These are phyloP conservation scores for Karalla daura DNA, from an alignment of 2,797 vertebrate genomes.

Conservation along the genomic window DNA sequence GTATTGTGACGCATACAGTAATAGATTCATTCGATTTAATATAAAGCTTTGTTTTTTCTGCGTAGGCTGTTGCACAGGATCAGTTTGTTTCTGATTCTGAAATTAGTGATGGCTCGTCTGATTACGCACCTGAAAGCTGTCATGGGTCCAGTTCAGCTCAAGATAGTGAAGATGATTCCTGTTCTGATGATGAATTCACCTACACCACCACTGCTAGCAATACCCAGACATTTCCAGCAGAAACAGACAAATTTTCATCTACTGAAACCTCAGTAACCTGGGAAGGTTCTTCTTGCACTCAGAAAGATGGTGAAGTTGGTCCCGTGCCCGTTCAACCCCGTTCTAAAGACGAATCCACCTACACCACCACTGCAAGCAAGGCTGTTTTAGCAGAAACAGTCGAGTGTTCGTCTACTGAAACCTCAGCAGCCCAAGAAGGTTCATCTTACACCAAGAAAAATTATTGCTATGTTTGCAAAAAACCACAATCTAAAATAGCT, in stretches of 20 bases:
- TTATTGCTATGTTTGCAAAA: conserved; percentile 62
- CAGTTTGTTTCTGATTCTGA: background rate
- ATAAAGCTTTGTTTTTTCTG: background rate
- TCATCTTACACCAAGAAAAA: conserved; percentile 1
- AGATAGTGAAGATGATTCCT: too few species aligned
- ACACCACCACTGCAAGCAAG: too few species aligned
- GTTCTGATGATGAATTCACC: too few species aligned
- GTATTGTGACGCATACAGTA: background rate
- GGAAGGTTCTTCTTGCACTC: background rate
- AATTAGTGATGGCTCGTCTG: background rate
- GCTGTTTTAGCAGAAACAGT: too few species aligned
- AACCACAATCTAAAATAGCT: conserved; percentile 14
- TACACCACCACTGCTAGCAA: too few species aligned
- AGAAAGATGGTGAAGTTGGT: background rate
- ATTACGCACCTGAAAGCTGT: background rate
- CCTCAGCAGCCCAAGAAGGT: too few species aligned
- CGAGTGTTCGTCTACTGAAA: too few species aligned
- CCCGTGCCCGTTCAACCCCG: background rate
- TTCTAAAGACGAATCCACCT: too few species aligned
- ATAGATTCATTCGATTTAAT: background rate
- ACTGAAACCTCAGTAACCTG: too few species aligned
- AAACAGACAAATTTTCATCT: background rate
- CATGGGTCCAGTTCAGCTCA: background rate
- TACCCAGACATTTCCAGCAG: too few species aligned
- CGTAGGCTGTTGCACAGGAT: background rate